Evolutionary conservation across 2,113 vertebrate genomes (phyloP).

Genomic region (Sinosuthora webbiana): DNA sequence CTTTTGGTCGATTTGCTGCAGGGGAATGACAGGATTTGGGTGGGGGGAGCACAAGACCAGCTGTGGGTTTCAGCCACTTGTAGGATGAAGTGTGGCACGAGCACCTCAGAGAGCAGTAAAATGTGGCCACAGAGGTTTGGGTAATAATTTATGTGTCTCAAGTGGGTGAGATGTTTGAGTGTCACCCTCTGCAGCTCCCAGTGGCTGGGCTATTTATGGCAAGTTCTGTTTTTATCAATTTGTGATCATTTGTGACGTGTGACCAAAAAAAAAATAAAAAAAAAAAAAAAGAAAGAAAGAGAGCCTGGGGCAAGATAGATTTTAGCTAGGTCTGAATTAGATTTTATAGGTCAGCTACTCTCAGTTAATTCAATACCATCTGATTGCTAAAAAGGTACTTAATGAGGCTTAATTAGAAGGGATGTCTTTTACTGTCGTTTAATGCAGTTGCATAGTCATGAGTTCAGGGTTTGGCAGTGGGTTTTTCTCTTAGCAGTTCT

Average conservation of each 20-base stretch:
- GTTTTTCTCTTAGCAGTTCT: neutral
- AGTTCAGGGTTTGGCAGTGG: neutral
- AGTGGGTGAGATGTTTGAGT: neutral
- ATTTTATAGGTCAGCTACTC: constrained; percentile 50
- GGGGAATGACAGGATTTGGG: neutral
- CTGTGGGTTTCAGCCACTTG: neutral
- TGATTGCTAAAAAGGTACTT: constrained; percentile 49
- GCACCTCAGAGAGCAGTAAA: neutral
- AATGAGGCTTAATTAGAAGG: constrained; percentile 43
- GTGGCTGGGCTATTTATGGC: constrained; percentile 33
- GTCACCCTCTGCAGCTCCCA: neutral
- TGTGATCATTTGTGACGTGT: constrained; percentile 26
- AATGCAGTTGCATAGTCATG: neutral
- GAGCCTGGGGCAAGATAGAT: neutral
- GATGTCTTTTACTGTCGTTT: constrained; percentile 2
- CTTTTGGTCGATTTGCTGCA: neutral
- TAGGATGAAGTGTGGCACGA: neutral
- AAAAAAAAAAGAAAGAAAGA: neutral
- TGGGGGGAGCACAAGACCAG: neutral
- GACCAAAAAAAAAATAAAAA: neutral
- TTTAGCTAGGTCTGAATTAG: constrained; percentile 13
- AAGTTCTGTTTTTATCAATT: constrained; percentile 35
- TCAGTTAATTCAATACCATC: constrained; percentile 45
- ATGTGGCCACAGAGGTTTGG: neutral
- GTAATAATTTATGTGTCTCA: neutral